A percentile compares a stretch with the other conserved stretches of the same genome.
phyloP scores from a whole-genome alignment of 2,113 vertebrate genomes.

The Penelope pileata region DNA sequence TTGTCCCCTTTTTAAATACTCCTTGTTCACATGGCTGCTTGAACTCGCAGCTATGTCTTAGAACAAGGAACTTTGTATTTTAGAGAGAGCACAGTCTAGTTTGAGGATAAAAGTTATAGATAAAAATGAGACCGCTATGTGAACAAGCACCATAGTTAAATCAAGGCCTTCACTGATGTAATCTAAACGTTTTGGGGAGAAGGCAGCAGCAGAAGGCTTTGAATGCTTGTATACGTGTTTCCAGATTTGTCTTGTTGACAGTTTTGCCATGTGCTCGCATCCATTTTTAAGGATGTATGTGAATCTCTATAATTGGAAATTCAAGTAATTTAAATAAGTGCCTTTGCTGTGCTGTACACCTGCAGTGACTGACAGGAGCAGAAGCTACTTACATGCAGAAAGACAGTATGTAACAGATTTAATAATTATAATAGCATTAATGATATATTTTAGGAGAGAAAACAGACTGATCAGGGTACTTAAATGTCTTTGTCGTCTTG shows the following conservation, averaged over 20 bases:
- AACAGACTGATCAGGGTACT: background rate
- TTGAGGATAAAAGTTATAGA: background rate
- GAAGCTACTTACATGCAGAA: background rate
- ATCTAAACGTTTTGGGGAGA: background rate
- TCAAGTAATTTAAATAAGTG: background rate
- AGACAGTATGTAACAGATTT: background rate
- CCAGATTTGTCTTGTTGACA: background rate
- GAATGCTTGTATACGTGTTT: background rate
- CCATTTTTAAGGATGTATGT: background rate
- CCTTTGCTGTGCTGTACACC: background rate
- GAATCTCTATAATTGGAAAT: background rate
- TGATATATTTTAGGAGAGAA: background rate
- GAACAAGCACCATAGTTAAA: background rate
- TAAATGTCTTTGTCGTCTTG: slow-evolving; percentile 19
- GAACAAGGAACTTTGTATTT: background rate
- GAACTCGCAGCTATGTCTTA: background rate
- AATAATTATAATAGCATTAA: background rate
- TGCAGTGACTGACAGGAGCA: background rate
- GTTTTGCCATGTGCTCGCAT: background rate
- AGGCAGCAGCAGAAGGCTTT: background rate
- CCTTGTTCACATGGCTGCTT: background rate
- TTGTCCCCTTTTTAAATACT: background rate
- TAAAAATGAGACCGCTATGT: background rate
- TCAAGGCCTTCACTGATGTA: background rate
- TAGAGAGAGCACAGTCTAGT: background rate